These are phyloP conservation scores for Thymelicus sylvestris DNA, from an alignment of 2,888 invertebrate species.

Conservation along the genomic window DNA sequence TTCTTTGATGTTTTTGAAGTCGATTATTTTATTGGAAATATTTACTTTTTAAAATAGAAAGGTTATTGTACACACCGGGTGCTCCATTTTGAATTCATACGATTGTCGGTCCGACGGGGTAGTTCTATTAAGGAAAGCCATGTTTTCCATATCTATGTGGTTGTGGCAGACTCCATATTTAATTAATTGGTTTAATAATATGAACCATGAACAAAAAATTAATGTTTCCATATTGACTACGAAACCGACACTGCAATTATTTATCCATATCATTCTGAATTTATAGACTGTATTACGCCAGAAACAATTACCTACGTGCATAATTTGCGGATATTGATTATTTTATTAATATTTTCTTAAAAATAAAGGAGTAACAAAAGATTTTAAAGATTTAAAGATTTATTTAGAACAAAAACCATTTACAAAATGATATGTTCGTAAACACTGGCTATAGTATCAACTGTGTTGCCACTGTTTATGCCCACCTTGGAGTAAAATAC, in stretches of 20 bases:
- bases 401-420: too few relatives aligned
- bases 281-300: conserved; percentile 17
- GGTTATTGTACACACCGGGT: conserved; percentile 49
- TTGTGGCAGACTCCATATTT: conserved; percentile 24
- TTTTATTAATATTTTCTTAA: neutral
- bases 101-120: conserved; percentile 52
- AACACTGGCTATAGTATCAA: too few relatives aligned
- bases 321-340: conserved; percentile 12
- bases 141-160: conserved; percentile 37
- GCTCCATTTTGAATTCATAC: conserved; percentile 53
- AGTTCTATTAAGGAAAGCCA: conserved; percentile 44
- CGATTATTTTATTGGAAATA: too few relatives aligned
- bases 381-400: too few relatives aligned
- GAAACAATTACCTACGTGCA: neutral
- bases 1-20: too few relatives aligned
- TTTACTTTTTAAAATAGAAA: too few relatives aligned
- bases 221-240: conserved; percentile 21
- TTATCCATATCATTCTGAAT: neutral
- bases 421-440: too few relatives aligned
- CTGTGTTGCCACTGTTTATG: too few relatives aligned
- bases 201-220: conserved; percentile 19
- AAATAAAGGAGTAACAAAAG: too few relatives aligned
- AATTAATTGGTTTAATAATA: conserved; percentile 14
- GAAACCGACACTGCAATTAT: conserved; percentile 5
- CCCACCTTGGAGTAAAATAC: too few relatives aligned